phyloP scores from a whole-genome alignment of 2,113 vertebrate genomes.

The Neogobius melanostomus region DNA sequence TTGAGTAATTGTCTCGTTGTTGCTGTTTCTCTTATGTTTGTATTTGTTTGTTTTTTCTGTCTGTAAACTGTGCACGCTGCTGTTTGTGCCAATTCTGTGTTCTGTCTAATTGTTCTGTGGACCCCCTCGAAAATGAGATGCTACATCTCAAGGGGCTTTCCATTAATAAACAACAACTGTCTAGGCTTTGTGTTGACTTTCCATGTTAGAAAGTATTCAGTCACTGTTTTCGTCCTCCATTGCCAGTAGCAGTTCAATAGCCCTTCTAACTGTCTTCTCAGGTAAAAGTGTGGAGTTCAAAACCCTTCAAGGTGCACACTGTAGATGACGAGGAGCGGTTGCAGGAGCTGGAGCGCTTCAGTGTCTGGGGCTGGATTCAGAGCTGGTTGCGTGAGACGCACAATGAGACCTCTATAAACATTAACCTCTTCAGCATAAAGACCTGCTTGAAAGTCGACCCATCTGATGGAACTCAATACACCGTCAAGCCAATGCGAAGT shows the following conservation, averaged over 20 bases:
- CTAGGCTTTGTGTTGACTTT: too few species aligned
- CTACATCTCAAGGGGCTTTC: too few species aligned
- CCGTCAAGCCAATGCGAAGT: slow-evolving; percentile 79
- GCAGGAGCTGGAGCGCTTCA: slow-evolving; percentile 85
- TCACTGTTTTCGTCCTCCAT: too few species aligned
- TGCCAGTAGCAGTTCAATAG: background rate
- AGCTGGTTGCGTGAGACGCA: slow-evolving; percentile 83
- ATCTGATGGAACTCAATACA: slow-evolving; percentile 69
- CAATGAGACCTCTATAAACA: slow-evolving; percentile 86
- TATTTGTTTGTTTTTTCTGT: too few species aligned
- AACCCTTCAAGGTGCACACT: slow-evolving; percentile 81
- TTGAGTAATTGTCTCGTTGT: too few species aligned
- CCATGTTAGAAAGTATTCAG: too few species aligned
- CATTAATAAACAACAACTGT: too few species aligned
- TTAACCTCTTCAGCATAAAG: slow-evolving; percentile 85
- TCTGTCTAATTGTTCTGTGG: too few species aligned
- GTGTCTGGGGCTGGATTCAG: slow-evolving; percentile 78
- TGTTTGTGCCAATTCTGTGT: too few species aligned
- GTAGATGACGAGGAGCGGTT: slow-evolving; percentile 86
- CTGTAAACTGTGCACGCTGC: too few species aligned
- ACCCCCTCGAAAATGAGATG: too few species aligned
- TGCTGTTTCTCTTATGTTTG: too few species aligned
- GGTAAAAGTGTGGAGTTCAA: slow-evolving; percentile 86
- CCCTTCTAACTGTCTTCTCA: slow-evolving; percentile 40
- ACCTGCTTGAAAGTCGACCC: slow-evolving; percentile 89